Percentiles rank a stretch among this genome's conserved stretches.
phyloP scores from a whole-genome alignment of 2,888 invertebrate species.

The Syritta pipiens region DNA sequence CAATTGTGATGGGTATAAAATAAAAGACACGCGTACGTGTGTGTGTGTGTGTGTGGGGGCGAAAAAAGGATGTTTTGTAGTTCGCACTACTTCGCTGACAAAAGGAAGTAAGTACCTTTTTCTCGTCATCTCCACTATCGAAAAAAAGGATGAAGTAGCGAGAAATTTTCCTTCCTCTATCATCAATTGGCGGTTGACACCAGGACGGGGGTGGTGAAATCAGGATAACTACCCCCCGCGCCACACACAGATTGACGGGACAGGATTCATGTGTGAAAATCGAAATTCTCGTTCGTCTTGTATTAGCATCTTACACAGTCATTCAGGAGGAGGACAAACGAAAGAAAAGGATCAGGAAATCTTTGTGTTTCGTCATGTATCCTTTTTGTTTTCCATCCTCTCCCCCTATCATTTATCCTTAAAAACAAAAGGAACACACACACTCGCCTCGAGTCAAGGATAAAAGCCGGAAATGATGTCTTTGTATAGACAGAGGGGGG shows the following conservation, averaged over 20 bases:
- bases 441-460: slow-evolving; percentile 10
- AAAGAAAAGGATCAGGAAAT: not conserved
- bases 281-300: not conserved
- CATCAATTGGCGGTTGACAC: slow-evolving; percentile 61
- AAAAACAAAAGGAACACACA: slow-evolving; percentile 17
- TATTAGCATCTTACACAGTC: slow-evolving; percentile 8
- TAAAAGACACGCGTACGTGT: slow-evolving; percentile 15
- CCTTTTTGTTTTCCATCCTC: not conserved
- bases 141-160: slow-evolving; percentile 35
- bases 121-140: slow-evolving; percentile 22
- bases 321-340: not conserved
- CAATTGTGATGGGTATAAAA: slow-evolving; percentile 9
- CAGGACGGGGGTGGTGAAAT: slow-evolving; percentile 2
- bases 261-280: slow-evolving; percentile 12
- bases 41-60: not conserved
- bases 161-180: slow-evolving; percentile 17
- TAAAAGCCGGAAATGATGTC: slow-evolving; percentile 46
- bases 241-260: not conserved
- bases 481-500: too few relatives aligned
- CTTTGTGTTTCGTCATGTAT: slow-evolving; percentile 6
- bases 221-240: not conserved
- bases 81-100: slow-evolving; percentile 18
- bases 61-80: slow-evolving; percentile 44
- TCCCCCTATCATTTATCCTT: slow-evolving; percentile 31
- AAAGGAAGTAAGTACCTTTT: slow-evolving; percentile 43